Base-by-base conservation (phyloP, 2,888 invertebrate species). In the Amiota communis region DNA sequence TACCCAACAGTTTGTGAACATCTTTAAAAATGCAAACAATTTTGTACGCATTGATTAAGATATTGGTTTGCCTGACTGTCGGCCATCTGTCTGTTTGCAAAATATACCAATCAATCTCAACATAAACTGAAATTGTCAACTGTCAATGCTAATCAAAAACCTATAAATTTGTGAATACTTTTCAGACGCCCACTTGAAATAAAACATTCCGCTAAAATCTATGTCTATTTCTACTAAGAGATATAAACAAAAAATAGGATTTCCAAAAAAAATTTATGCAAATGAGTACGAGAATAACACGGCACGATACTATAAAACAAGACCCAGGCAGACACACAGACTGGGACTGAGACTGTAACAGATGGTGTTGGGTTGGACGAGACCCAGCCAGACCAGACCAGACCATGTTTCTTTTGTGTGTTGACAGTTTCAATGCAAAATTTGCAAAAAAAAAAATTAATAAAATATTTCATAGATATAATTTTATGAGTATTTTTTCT, bases 71-170 rank as follows among this genome's bases (percentile, higher is more conserved):
- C 23, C 23, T 3, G 23, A 23, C 36, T 36, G 6, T 36, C 36
- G 36, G 0, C 1, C 36, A 36, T 36, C 6, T 36, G 2, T 36
- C 36, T 36, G 36, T 36, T 36, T 36, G 36, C 15, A 20, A 20
- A 53, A 53, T 68, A 36, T 23, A 15, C 36, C 49, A 49, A 68
- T 68, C 67, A 68, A 68, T 68, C 67, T 68, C 36, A 12, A 53
- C 51, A 68, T 47, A 20, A 15, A 48, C 70, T 51, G 15, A 51
- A n/a, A 70, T 70, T 70, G 36, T 49, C 63, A 53, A 71, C 51
- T 71, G 71, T 63, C 71, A 63, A 61, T 61, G 59, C 61, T 49
- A 70, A 70, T 71, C 63, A 64, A 64, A 64, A 64, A 53, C 46
- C 64, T n/a, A 63, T 47, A 71, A 70, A 61, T 49, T 70, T 48